Percentiles rank a stretch among this genome's conserved stretches.
phyloP scores from a whole-genome alignment of 2,113 vertebrate species.

The Baryphthengus martii region DNA sequence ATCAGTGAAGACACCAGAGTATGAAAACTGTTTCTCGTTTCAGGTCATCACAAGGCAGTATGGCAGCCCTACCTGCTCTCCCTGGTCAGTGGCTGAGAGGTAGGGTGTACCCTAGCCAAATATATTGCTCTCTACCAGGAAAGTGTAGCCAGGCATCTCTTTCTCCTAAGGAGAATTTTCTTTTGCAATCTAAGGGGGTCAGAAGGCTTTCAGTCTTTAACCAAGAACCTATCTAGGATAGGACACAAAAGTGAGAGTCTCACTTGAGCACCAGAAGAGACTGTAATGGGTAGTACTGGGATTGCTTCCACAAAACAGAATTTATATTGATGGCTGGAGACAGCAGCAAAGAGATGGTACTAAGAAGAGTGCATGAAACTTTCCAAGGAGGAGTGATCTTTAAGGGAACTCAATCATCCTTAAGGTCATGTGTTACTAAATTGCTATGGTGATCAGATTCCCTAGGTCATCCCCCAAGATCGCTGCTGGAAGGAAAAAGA shows the following conservation, averaged over 20 bases:
- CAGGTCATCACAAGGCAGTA: background rate
- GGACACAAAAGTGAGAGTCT: background rate
- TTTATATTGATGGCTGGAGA: background rate
- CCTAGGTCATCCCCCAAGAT: background rate
- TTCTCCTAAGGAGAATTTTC: background rate
- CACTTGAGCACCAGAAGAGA: background rate
- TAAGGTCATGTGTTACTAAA: background rate
- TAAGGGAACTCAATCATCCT: background rate
- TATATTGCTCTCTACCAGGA: accelerated
- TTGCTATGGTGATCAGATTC: background rate
- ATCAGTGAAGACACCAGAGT: accelerated
- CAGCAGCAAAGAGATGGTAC: background rate
- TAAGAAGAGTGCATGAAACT: background rate
- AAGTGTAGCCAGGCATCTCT: accelerated
- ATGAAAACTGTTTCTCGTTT: background rate
- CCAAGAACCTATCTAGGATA: background rate
- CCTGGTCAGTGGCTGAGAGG: accelerated
- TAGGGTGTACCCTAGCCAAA: background rate
- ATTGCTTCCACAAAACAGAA: background rate
- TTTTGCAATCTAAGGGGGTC: background rate
- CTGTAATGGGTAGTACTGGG: background rate
- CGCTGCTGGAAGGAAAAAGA: background rate
- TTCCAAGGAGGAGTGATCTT: background rate
- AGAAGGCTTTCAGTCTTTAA: background rate
- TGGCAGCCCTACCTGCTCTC: background rate